phyloP scores from a whole-genome alignment of 1,140 invertebrate genomes.

The Leptopilina clavipes region DNA sequence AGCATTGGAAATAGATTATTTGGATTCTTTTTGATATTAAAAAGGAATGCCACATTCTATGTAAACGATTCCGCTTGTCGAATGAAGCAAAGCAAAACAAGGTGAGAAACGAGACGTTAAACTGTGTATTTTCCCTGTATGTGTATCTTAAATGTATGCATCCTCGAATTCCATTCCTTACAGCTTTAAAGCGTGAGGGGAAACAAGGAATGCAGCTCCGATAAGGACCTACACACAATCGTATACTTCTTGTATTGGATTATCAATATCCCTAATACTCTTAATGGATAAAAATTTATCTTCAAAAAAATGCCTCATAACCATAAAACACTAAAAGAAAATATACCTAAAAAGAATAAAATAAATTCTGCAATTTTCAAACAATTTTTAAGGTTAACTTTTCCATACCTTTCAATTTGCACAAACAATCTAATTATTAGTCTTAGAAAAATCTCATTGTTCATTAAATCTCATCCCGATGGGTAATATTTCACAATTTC shows the following conservation, averaged over 20 bases:
- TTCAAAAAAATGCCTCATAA: no score
- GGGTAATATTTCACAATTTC: no score
- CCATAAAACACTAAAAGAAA: no score
- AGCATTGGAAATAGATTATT: neutral
- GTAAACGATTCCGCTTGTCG: conserved; percentile 1
- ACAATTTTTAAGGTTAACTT: no score
- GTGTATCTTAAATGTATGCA: neutral
- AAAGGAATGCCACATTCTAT: neutral
- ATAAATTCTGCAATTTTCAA: no score
- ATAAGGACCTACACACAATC: conserved; percentile 17
- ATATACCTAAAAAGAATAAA: no score
- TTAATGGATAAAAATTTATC: neutral
- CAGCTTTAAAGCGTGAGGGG: conserved; percentile 1
- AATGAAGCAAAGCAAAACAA: neutral
- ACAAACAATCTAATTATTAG: no score
- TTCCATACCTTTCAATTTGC: no score
- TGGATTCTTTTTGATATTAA: conserved; percentile 15
- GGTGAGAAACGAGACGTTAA: conserved; percentile 31
- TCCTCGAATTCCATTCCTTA: conserved; percentile 23
- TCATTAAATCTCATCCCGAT: no score
- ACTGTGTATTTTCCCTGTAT: conserved; percentile 18
- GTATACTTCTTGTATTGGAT: neutral
- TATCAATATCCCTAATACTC: neutral
- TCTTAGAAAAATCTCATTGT: no score
- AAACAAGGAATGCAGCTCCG: conserved; percentile 26